Evolutionary conservation across 2,797 vertebrate species (phyloP).

Genomic region (Lagocephalus sceleratus): DNA sequence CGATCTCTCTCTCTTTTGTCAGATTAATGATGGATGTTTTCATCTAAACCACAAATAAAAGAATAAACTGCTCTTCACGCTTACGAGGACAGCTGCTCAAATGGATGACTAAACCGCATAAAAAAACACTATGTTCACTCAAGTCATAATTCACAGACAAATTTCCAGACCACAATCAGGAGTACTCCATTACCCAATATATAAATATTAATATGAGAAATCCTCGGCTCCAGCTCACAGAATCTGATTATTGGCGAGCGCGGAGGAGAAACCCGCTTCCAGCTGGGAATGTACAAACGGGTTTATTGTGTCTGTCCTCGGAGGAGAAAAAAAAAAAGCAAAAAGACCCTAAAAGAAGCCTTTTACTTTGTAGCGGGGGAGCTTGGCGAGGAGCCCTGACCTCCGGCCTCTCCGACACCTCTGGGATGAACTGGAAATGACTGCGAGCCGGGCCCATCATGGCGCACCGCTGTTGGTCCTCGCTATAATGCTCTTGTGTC

Average conservation of each 20-base stretch:
- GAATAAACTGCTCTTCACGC: background rate
- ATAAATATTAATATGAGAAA: too few relatives aligned
- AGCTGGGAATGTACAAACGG: too few relatives aligned
- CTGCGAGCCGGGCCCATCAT: constrained; percentile 17
- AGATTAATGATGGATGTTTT: background rate
- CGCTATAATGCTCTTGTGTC: constrained; percentile 22
- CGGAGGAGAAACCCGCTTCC: too few relatives aligned
- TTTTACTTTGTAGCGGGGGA: constrained; percentile 1
- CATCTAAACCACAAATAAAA: background rate
- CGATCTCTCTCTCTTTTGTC: background rate
- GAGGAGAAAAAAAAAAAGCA: background rate
- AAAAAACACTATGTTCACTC: background rate
- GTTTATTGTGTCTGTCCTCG: too few relatives aligned
- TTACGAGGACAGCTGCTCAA: background rate
- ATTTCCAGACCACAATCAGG: background rate
- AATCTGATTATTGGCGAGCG: too few relatives aligned
- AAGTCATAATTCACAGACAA: background rate
- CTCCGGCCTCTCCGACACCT: constrained; percentile 12
- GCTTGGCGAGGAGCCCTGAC: constrained; percentile 11
- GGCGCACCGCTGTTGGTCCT: constrained; percentile 17
- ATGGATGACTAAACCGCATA: background rate
- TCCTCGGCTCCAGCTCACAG: too few relatives aligned
- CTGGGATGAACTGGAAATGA: constrained; percentile 16
- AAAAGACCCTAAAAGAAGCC: background rate
- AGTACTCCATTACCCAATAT: too few relatives aligned